Base-by-base conservation (phyloP, 1,140 invertebrate genomes). In the Trichoplusia ni region DNA sequence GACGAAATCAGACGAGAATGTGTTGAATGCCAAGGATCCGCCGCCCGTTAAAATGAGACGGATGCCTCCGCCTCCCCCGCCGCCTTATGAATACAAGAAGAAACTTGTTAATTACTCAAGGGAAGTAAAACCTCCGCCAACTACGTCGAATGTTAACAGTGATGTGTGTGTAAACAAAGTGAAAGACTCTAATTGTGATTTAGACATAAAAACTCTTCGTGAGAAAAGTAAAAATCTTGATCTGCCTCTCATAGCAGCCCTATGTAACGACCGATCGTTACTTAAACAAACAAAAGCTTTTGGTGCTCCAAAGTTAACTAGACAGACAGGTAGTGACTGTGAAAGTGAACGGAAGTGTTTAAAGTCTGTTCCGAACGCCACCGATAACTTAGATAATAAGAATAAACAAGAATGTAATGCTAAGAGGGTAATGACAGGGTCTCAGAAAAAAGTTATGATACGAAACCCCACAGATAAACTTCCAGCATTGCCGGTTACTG, bases 201-300 rank as follows among this genome's bases (percentile, higher is more conserved):
- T 97, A 69, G 96, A 97, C 79, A 96, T 97, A 63, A 94, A 94
- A 64, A 94, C 95, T 35, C 88, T 98, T 31, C 92, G 96, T 23
- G 96, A 97, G 84, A 96, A 97, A 90, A 97, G 96, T 89, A 94
- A 95, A 67, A 95, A 97, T 75, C 87, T 97, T 66, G 96, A 98
- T 86, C 90, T 98, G 75, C 97, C 97, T 9, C 89, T 98, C 21
- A 97, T 98, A 76, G 95, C 96, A 31, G 97, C 97, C 2, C 90
- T 98, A 44, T 98, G 96, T 89, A 97, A 97, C 80, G 97, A 98
- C 84, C 92, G 95, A 21, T 96, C 96, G 31, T 89, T 97, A 61
- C 84, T 97, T 37, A 96, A 96, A 84, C 95, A 96, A 84, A 96
- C 95, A 2, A 96, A 96, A 85, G 95, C 95, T 8, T 95, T 95